Evolutionary conservation across 2,797 vertebrate genomes (phyloP), one percentile per base, ranked within the genome.

Genomic region (Dendrocincla fuliginosa): DNA sequence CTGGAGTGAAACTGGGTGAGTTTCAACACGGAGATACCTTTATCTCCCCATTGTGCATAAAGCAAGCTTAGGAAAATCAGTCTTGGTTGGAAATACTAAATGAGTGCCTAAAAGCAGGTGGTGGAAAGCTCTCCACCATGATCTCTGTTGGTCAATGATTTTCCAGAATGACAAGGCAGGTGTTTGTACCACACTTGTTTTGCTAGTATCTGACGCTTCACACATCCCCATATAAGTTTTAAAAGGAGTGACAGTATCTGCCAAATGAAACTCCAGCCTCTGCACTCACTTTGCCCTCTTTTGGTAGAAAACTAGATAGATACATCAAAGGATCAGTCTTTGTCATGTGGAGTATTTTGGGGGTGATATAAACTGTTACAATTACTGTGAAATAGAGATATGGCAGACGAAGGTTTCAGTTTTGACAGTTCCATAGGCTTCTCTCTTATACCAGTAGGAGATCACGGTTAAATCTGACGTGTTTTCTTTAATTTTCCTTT

Each of bases 11-110:
- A 68, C 10, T 39, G n/a, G 41, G 9, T 0, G 2, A 47, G 12
- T 23, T 68, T 77, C 30, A 42, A 5, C 0, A 0, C 10, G 18
- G 4, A 0, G 0, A 50, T 53, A 32, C 2, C 28, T 85, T 74
- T 41, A 37, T 32, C 8, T 61, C 44, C 19, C 20, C 9, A 5
- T 15, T 63, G 11, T 46, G 28, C 13, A 6, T 6, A 35, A 13
- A n/a, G 18, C 13, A 5, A 70, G 11, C 32, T 70, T 30, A 42
- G 13, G 11, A 84, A 87, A 87, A 42, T 2, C 18, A n/a, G 39
- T 8, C 32, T 70, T 33, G 10, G 5, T 6, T 74, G 52, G 56
- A 82, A 96, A 87, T 33, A 19, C 2, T 46, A 9, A 42, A 20
- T 5, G 20, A 85, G 7, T 56, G 15, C 35, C 35, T 70, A 39